Evolutionary conservation across 2,888 invertebrate genomes (phyloP).

Genomic region (Pseudococcus longispinus): DNA sequence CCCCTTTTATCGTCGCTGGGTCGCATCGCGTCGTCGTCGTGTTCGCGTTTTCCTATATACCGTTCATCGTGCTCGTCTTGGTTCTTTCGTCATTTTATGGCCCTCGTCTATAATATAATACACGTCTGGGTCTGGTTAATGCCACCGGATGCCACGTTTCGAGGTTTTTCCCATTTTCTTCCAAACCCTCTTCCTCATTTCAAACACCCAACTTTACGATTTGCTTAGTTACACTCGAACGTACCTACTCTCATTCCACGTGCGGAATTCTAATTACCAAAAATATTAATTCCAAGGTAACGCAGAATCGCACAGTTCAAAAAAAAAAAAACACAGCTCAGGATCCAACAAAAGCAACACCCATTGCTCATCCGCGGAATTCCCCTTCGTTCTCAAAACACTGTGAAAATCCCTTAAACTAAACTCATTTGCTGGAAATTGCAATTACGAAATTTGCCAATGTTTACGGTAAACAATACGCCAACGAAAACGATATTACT

Average conservation of each 20-base stretch:
- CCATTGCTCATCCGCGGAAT: not conserved
- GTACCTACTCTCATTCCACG: not conserved
- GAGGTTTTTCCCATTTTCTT: not conserved
- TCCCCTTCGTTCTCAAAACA: not conserved
- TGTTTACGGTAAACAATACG: slow-evolving; percentile 39
- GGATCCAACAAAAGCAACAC: not conserved
- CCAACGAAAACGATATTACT: slow-evolving; percentile 43
- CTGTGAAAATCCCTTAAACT: not conserved
- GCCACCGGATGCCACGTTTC: not conserved
- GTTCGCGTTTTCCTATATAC: not conserved
- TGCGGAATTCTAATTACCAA: not conserved
- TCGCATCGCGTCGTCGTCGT: too few relatives aligned
- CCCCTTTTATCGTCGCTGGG: not conserved
- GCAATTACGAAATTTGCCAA: slow-evolving; percentile 31
- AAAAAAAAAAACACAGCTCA: not conserved
- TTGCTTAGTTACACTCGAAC: too few relatives aligned
- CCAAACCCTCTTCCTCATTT: too few relatives aligned
- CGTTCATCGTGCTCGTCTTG: not conserved
- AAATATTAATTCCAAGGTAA: not conserved
- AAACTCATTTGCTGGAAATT: slow-evolving; percentile 21
- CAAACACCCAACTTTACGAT: too few relatives aligned
- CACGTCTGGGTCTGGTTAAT: not conserved
- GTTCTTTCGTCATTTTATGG: not conserved
- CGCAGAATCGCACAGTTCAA: not conserved
- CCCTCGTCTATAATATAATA: not conserved